These are phyloP conservation scores for Embidobia sp. DNA, from an alignment of 2,888 invertebrate species.

Conservation along the genomic window DNA sequence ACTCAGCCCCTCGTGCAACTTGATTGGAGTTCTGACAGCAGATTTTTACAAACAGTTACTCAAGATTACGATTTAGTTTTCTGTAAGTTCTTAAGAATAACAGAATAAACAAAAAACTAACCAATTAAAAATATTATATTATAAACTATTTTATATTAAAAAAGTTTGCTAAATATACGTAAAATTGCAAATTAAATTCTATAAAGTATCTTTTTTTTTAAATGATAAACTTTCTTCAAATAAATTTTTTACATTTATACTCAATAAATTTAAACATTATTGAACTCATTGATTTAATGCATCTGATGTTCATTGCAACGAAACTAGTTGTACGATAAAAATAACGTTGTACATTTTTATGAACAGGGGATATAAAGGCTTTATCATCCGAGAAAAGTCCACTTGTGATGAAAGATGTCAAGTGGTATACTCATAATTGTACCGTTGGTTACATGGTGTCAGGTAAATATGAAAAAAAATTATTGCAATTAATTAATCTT, in stretches of 20 bases:
- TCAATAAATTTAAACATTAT: too few relatives aligned
- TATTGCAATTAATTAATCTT: not conserved
- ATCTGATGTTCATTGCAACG: too few relatives aligned
- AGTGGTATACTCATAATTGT: constrained; percentile 94
- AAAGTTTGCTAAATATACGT: too few relatives aligned
- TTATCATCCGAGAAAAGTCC: constrained; percentile 93
- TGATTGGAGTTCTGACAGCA: constrained; percentile 96
- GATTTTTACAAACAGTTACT: constrained; percentile 93
- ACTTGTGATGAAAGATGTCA: constrained; percentile 94
- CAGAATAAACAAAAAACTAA: not conserved
- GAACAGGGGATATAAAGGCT: constrained; percentile 93
- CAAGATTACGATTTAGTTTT: constrained; percentile 94
- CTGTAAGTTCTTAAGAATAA: constrained; percentile 86
- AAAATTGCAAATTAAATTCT: too few relatives aligned
- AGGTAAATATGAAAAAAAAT: constrained; percentile 83
- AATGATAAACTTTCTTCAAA: too few relatives aligned
- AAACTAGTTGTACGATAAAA: too few relatives aligned
- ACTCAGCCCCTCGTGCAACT: constrained; percentile 92
- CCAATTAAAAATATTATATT: not conserved
- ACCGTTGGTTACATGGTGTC: constrained; percentile 93
- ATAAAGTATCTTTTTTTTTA: too few relatives aligned
- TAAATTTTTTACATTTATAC: too few relatives aligned
- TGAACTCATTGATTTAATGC: too few relatives aligned
- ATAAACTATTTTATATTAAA: too few relatives aligned
- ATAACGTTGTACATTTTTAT: too few relatives aligned